Evolutionary conservation across 2,113 vertebrate species (phyloP), one percentile per base, ranked within the genome.

Genomic region (Saiga tatarica): DNA sequence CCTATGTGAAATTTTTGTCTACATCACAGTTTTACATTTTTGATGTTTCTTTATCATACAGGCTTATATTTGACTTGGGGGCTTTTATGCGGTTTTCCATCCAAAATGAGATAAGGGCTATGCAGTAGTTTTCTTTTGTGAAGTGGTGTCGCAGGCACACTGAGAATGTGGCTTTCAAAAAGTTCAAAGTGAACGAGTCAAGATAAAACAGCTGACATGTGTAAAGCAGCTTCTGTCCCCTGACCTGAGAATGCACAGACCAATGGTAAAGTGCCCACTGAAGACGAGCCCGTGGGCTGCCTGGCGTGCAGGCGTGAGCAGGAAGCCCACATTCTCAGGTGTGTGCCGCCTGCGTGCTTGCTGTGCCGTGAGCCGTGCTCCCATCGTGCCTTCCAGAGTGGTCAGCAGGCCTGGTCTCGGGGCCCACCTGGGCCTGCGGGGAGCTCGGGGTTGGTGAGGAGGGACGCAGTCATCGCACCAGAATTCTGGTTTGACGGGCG

Each of bases 41-140:
- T 67, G 21, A n/a, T 71, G 28, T 23, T 96, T 6, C 86, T 87
- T 95, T 67, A 33, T 87, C 42, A 15, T 42, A 64, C 64, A 92
- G 89, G 86, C 83, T 39, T 39, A 19, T 89, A 17, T 82, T 86
- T 87, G 93, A 82, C 14, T 33, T 39, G 88, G 83, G 90, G 28
- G 64, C 55, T 76, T 92, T 85, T 25, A 45, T 45, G 28, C 39
- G 60, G 42, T 81, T 81, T 95, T 97, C 93, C 88, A 85, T 97
- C 98, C 97, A 97, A 97, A 98, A 97, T 98, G 98, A 98, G 98
- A 98, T 98, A 95, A 89, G 94, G 71, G 97, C 98, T 98, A 96
- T 94, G 93, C 98, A 97, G 21, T 84, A 21, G 13, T 76, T 53
- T 23, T 67, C 36, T 83, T 81, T 71, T 74, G 60, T 97, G 91